Conservation (phyloP, 2,888 invertebrate genomes). For the Seladonia tumulorum region DNA sequence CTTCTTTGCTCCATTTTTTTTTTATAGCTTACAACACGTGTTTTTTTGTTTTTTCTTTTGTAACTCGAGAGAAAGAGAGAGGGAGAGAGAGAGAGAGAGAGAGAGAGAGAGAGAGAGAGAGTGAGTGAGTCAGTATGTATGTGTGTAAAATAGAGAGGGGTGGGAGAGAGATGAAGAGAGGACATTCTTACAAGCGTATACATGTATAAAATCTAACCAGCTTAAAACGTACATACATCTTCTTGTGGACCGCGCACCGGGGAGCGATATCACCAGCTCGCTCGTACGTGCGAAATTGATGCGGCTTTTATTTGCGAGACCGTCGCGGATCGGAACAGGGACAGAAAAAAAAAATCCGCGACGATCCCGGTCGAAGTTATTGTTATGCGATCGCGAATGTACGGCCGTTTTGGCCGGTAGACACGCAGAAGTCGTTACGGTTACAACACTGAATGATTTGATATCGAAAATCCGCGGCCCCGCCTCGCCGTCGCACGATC, state of each 20-base stretch:
- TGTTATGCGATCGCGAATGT: constrained; percentile 15
- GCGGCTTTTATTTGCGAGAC: constrained; percentile 39
- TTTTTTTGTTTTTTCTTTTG: constrained; percentile 17
- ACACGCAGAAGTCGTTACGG: constrained; percentile 36
- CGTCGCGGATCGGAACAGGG: constrained; percentile 35
- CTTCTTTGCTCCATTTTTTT: constrained; percentile 4
- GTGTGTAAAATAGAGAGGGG: background rate
- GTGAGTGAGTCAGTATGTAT: background rate
- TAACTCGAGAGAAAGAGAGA: constrained; percentile 45
- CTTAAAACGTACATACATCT: constrained; percentile 61
- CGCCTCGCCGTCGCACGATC: background rate
- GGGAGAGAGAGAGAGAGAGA: background rate
- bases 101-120: background rate
- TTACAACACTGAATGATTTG: constrained; percentile 47
- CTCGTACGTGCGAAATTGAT: constrained; percentile 49
- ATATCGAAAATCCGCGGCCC: constrained; percentile 12
- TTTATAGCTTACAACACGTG: constrained; percentile 60
- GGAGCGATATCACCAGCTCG: constrained; percentile 58
- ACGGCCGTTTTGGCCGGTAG: constrained; percentile 14
- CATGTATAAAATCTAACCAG: constrained; percentile 69
- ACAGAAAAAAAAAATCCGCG: constrained; percentile 13
- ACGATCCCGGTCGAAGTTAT: constrained; percentile 12
- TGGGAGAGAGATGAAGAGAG: background rate
- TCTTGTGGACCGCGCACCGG: constrained; percentile 57
- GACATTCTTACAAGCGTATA: constrained; percentile 64